phyloP scores from a whole-genome alignment of 2,113 vertebrate species.

The Piprites chloris region DNA sequence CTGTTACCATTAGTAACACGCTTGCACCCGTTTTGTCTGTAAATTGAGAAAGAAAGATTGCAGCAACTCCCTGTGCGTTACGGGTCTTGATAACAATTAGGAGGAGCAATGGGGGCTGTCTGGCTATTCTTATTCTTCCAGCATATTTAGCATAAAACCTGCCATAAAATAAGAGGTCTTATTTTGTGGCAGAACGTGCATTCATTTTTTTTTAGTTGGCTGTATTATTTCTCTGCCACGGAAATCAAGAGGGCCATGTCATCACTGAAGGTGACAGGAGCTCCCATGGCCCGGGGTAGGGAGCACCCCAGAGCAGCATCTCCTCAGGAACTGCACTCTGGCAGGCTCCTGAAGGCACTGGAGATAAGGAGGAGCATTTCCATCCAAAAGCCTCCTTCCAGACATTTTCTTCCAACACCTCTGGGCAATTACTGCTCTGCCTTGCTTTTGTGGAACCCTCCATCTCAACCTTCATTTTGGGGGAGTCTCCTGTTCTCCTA shows the following conservation, averaged over 20 bases:
- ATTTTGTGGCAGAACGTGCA: neutral
- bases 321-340: fast-evolving
- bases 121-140: neutral
- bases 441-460: neutral
- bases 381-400: neutral
- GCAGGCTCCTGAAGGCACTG: neutral
- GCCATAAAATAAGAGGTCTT: neutral
- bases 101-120: neutral
- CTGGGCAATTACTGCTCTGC: neutral
- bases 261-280: neutral
- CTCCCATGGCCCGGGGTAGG: fast-evolving
- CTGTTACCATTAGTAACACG: constrained; percentile 50
- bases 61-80: neutral
- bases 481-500: neutral
- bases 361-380: neutral
- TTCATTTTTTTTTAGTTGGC: neutral
- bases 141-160: neutral
- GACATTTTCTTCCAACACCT: neutral
- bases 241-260: neutral
- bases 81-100: neutral
- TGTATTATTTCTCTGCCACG: neutral
- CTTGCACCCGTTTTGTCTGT: constrained; percentile 3
- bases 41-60: constrained; percentile 6
- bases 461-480: neutral
- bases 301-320: neutral